A percentile compares a stretch with the other conserved stretches of the same genome.
Conservation (phyloP, 2,888 invertebrate species). For the Darwinula stevensoni region DNA sequence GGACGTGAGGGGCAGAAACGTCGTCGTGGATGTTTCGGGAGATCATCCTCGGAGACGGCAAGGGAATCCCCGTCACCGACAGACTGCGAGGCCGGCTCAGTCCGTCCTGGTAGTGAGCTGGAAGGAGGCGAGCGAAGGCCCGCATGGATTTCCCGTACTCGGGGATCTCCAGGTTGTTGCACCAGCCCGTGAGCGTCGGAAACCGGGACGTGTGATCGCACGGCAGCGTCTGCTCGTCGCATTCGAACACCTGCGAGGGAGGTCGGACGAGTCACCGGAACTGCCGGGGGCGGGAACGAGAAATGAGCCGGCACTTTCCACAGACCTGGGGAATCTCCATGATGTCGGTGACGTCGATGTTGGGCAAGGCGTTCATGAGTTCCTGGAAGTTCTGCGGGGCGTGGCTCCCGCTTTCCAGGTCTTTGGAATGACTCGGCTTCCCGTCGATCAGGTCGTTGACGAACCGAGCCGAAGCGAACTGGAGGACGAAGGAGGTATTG, state of each 20-base stretch:
- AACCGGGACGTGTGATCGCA: slow-evolving; percentile 20
- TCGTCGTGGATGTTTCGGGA: slow-evolving; percentile 72
- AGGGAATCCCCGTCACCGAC: slow-evolving; percentile 36
- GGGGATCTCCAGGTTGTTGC: slow-evolving; percentile 20
- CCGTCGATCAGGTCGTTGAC: slow-evolving; percentile 1
- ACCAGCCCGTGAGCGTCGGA: slow-evolving; percentile 19
- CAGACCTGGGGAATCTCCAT: slow-evolving; percentile 18
- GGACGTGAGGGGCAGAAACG: slow-evolving; percentile 55
- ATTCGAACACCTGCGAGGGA: slow-evolving; percentile 20
- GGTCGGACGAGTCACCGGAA: slow-evolving; percentile 10
- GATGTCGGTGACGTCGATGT: slow-evolving; percentile 18
- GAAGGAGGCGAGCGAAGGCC: slow-evolving; percentile 17
- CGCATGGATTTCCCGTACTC: slow-evolving; percentile 18
- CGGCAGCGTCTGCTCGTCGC: slow-evolving; percentile 19
- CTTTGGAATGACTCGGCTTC: slow-evolving; percentile 10
- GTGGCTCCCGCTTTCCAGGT: slow-evolving; percentile 10
- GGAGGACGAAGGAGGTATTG: slow-evolving; percentile 20
- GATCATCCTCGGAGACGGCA: slow-evolving; percentile 59
- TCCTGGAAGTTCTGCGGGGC: slow-evolving; percentile 15
- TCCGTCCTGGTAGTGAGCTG: slow-evolving; percentile 19
- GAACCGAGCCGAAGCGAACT: slow-evolving; percentile 19
- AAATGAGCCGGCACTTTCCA: no score
- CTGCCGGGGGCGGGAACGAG: no score
- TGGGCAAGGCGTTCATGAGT: slow-evolving; percentile 17
- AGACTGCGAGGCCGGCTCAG: slow-evolving; percentile 44